A percentile compares a stretch with the other conserved stretches of the same genome.
Evolutionary conservation across 2,888 invertebrate species (phyloP).

Genomic region (Protonemura montana): DNA sequence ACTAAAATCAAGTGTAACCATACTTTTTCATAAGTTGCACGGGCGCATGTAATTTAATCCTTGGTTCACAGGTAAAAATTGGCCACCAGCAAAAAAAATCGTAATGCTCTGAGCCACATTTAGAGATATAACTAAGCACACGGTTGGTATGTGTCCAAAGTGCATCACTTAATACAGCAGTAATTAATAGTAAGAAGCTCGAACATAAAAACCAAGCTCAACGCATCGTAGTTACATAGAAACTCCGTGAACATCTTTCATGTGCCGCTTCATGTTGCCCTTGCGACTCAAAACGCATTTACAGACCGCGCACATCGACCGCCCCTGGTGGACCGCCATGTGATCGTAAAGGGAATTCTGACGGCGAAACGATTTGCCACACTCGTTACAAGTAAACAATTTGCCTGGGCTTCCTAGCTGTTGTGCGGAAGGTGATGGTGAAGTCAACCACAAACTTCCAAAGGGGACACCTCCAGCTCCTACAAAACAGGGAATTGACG

Average conservation of each 20-base stretch:
- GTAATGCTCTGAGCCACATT: too few species aligned
- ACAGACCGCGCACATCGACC: conserved; percentile 62
- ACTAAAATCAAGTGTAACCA: too few species aligned
- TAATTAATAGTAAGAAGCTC: too few species aligned
- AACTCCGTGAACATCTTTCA: conserved; percentile 46
- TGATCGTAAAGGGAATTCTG: conserved; percentile 57
- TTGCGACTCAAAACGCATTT: conserved; percentile 61
- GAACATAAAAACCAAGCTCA: too few species aligned
- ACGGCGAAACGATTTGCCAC: conserved; percentile 48
- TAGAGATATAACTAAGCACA: too few species aligned
- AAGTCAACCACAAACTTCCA: conserved; percentile 37
- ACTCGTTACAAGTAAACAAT: conserved; percentile 49
- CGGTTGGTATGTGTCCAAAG: too few species aligned
- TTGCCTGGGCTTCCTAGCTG: conserved; percentile 53
- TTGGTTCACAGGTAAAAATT: too few species aligned
- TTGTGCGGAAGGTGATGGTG: conserved; percentile 29
- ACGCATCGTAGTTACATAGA: neutral
- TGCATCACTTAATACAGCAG: too few species aligned
- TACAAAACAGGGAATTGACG: conserved; percentile 41
- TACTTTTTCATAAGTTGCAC: too few species aligned
- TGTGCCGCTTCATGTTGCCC: conserved; percentile 47
- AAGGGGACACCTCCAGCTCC: conserved; percentile 36
- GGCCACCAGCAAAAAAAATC: too few species aligned
- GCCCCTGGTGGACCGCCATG: conserved; percentile 62
- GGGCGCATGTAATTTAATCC: too few species aligned